Percentiles rank a stretch among this genome's conserved stretches.
These are phyloP conservation scores for Pteropus alecto DNA, from an alignment of 2,113 vertebrate genomes.

Conservation along the genomic window DNA sequence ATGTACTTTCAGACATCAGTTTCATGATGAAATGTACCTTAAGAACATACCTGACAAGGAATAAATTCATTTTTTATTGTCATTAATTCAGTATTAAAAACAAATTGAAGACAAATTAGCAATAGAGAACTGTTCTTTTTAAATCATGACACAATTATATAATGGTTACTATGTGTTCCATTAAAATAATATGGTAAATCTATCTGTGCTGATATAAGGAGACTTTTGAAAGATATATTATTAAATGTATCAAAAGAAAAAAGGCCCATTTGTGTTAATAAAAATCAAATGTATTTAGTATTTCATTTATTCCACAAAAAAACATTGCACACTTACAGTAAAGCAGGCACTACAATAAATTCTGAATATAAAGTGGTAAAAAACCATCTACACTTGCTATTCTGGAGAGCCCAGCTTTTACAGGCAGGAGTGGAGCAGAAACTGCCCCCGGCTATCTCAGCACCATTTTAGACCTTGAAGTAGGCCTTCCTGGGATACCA, in stretches of 20 bases:
- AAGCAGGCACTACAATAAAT: rapidly evolving
- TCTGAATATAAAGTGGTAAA: not conserved
- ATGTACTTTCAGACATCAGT: not conserved
- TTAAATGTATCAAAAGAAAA: not conserved
- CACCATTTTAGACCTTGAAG: too few species aligned
- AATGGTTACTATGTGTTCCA: not conserved
- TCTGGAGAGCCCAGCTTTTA: not conserved
- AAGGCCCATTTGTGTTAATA: not conserved
- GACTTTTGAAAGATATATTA: not conserved
- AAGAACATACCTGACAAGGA: not conserved
- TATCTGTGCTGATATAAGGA: not conserved
- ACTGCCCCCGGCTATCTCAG: not conserved
- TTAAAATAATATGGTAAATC: not conserved
- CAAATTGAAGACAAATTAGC: not conserved
- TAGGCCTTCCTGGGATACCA: not conserved
- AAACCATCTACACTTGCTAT: not conserved
- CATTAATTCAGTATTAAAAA: not conserved
- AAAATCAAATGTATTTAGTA: not conserved
- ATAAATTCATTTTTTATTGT: not conserved
- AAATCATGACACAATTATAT: not conserved
- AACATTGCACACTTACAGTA: not conserved
- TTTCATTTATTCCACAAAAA: not conserved
- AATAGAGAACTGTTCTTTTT: not conserved
- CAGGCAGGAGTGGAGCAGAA: not conserved
- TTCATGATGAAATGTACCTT: not conserved